Base-by-base conservation (phyloP, 2,797 vertebrate species). In the Mareca penelope region DNA sequence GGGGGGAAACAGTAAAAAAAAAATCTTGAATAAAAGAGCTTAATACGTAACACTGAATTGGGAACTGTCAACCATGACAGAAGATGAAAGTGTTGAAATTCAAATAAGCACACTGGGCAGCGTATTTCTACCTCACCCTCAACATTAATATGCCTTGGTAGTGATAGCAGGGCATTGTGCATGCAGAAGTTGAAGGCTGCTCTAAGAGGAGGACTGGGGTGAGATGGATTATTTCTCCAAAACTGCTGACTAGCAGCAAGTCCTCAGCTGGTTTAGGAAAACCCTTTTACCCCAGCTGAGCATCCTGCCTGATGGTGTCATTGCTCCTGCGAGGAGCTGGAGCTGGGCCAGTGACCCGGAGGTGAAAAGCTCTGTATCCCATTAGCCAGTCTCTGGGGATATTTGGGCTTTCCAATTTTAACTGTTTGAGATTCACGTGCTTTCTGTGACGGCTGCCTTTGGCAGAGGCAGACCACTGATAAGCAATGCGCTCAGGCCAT, bases 291-390 rank as follows among this genome's bases (percentile, higher is more conserved):
- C 55, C 23, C 68, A 46, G 52, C 73, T n/a, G 64, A 93, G 77
- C 52, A 77, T 39, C 50, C 55, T 84, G 44, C 73, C 50, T 0
- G 0, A 28, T 26, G 31, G 44, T 64, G 35, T 42, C 33, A 7
- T 60, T 3, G 31, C 82, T 80, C 60, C 55, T 73, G 73, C 69
- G 73, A 78, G 70, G 52, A 90, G 60, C 50, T 71, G 88, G 83
- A 91, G 91, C 93, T 94, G 68, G 95, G 78, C 68, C 72, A 52
- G 68, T 71, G 82, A 81, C 95, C 82, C 1, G 0, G 52, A 81
- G 94, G 83, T 85, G 89, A 91, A 94, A 88, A 95, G 78, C 89
- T 86, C 83, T 89, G 78, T 65, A 75, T 80, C 61, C 83, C 69
- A 77, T 91, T 91, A 94, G 84, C 53, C 90, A 4, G 73, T 81